Evolutionary conservation across 2,797 vertebrate genomes (phyloP).

Genomic region (Bradypodion pumilum): DNA sequence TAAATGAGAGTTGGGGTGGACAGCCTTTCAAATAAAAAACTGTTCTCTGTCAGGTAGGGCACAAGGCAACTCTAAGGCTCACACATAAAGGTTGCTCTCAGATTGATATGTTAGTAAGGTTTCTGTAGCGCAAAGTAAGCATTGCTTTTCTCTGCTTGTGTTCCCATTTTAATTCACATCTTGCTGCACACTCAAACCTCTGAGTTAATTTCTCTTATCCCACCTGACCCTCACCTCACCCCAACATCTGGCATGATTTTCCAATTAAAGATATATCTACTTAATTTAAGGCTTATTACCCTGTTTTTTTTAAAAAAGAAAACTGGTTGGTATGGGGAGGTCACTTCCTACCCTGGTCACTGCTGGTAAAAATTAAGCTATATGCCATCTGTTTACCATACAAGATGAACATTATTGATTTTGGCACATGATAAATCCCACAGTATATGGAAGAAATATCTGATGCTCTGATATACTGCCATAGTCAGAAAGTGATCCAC

Average conservation of each 20-base stretch:
- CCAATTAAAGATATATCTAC: no score
- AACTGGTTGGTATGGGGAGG: no score
- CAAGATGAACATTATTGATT: background rate
- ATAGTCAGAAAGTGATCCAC: constrained; percentile 38
- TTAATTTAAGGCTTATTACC: background rate
- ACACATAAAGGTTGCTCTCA: background rate
- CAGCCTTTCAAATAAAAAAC: no score
- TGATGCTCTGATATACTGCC: constrained; percentile 41
- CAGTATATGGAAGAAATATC: constrained; percentile 45
- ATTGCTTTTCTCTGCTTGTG: background rate
- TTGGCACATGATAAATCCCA: background rate
- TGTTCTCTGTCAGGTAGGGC: no score
- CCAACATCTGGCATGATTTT: background rate
- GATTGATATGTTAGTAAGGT: background rate
- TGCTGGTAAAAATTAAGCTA: no score
- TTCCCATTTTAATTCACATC: background rate
- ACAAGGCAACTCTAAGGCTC: background rate
- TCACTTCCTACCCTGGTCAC: no score
- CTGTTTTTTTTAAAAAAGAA: background rate
- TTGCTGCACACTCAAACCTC: background rate
- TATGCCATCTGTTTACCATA: background rate
- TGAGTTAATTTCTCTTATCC: no score
- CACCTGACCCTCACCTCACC: no score
- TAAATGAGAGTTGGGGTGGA: no score
- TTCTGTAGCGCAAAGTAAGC: background rate